Conservation (phyloP, 2,888 invertebrate species). For the Myathropa florea region DNA sequence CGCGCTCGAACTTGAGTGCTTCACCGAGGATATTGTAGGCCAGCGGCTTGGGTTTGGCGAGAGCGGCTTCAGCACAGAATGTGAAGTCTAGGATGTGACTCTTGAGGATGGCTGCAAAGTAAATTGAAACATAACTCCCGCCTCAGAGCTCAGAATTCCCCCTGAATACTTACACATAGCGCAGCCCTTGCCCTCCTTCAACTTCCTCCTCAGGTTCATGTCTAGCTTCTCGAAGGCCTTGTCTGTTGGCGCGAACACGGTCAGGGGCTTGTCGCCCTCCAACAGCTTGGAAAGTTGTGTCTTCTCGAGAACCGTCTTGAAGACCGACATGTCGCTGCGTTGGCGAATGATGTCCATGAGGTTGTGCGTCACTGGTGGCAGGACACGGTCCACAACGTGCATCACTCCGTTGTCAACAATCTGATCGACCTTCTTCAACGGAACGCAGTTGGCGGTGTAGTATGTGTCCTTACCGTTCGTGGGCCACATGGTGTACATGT, state of each 20-base stretch:
- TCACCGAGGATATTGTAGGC: conserved; percentile 80
- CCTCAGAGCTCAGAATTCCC: background rate
- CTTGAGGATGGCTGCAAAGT: conserved; percentile 83
- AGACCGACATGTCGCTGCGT: conserved; percentile 83
- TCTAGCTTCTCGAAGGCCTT: conserved; percentile 85
- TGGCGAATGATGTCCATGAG: conserved; percentile 83
- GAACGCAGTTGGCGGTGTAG: conserved; percentile 86
- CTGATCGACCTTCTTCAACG: conserved; percentile 84
- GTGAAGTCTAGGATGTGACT: conserved; percentile 86
- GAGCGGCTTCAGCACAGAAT: conserved; percentile 84
- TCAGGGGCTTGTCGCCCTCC: conserved; percentile 82
- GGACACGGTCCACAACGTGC: conserved; percentile 84
- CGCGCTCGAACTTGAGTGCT: conserved; percentile 77
- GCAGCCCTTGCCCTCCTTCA: conserved; percentile 83
- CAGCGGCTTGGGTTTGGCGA: conserved; percentile 79
- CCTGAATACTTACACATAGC: conserved; percentile 82
- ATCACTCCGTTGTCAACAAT: conserved; percentile 85
- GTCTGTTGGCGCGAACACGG: conserved; percentile 86
- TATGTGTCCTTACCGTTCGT: conserved; percentile 76
- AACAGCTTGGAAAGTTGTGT: conserved; percentile 83
- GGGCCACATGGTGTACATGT: conserved; percentile 76
- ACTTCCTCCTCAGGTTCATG: conserved; percentile 81
- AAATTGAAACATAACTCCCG: background rate
- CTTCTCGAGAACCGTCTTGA: conserved; percentile 82
- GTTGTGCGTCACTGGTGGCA: conserved; percentile 82